Evolutionary conservation across 2,113 vertebrate genomes (phyloP).

Genomic region (Lampris megalopsis): DNA sequence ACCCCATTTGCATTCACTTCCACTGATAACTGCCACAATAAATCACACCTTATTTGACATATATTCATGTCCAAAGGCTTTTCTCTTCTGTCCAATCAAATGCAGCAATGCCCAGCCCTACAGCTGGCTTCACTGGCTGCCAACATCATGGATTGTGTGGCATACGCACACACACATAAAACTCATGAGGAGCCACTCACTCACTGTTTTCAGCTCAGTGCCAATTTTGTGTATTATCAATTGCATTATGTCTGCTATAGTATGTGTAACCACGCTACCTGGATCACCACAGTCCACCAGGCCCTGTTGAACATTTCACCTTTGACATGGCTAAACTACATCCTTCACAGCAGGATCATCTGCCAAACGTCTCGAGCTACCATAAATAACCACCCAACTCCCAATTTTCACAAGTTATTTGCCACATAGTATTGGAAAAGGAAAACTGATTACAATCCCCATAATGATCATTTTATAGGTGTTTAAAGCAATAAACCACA

Average conservation of each 20-base stretch:
- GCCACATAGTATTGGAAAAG: no score
- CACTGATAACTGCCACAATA: no score
- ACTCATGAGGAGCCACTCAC: constrained; percentile 31
- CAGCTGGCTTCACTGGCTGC: background rate
- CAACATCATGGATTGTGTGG: constrained; percentile 23
- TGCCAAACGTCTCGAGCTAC: background rate
- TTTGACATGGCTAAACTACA: constrained; percentile 6
- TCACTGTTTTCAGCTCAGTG: constrained; percentile 33
- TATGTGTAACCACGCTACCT: constrained; percentile 3
- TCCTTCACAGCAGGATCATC: background rate
- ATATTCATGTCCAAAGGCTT: constrained; percentile 23
- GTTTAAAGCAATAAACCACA: no score
- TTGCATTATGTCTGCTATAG: background rate
- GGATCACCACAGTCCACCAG: constrained; percentile 21
- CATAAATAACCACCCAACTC: no score
- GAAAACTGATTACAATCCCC: no score
- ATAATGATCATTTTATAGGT: no score
- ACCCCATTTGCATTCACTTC: no score
- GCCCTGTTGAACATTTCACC: constrained; percentile 38
- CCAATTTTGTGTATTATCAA: constrained; percentile 18
- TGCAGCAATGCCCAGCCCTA: background rate
- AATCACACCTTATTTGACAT: background rate
- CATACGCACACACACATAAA: constrained; percentile 8
- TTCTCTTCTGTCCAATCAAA: background rate
- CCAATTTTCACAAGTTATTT: no score